A percentile compares a stretch with the other conserved stretches of the same genome.
These are phyloP conservation scores for Triops longicaudatus DNA, from an alignment of 1,140 invertebrate genomes.

Conservation along the genomic window DNA sequence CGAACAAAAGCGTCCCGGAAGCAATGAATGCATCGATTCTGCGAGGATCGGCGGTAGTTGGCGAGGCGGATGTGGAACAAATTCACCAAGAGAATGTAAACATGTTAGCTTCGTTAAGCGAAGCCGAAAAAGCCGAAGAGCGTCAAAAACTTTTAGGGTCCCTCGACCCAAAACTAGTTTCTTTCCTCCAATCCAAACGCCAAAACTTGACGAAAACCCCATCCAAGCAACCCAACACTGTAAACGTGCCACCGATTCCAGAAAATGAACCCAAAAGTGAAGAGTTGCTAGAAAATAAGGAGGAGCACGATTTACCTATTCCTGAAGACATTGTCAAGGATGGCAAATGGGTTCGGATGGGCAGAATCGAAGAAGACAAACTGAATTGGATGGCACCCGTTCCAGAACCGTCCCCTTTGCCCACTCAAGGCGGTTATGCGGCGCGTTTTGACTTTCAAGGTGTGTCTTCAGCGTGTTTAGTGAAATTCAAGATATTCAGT, in stretches of 20 bases:
- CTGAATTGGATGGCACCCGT: conserved; percentile 64
- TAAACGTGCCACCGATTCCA: conserved; percentile 24
- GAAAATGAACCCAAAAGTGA: conserved; percentile 31
- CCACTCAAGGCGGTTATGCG: conserved; percentile 52
- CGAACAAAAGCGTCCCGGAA: conserved; percentile 20
- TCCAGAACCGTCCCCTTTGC: not conserved
- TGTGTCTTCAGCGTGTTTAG: conserved; percentile 31
- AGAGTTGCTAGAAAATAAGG: conserved; percentile 33
- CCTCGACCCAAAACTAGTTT: conserved; percentile 55
- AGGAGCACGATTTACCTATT: conserved; percentile 34
- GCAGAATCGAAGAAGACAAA: conserved; percentile 70
- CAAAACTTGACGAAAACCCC: conserved; percentile 34
- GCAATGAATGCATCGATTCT: conserved; percentile 30
- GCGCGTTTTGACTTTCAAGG: conserved; percentile 57
- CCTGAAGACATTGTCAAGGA: conserved; percentile 39
- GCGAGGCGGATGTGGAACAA: conserved; percentile 43
- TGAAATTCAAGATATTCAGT: too few species aligned
- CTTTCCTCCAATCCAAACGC: conserved; percentile 49
- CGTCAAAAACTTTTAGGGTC: conserved; percentile 53
- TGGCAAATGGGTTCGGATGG: conserved; percentile 71
- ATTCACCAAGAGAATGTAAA: conserved; percentile 68
- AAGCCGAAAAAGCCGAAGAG: conserved; percentile 65
- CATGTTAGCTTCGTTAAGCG: conserved; percentile 56
- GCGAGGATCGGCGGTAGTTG: conserved; percentile 33
- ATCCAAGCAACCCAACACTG: conserved; percentile 32